phyloP scores from a whole-genome alignment of 2,113 vertebrate genomes.

The Hippocampus barbouri region DNA sequence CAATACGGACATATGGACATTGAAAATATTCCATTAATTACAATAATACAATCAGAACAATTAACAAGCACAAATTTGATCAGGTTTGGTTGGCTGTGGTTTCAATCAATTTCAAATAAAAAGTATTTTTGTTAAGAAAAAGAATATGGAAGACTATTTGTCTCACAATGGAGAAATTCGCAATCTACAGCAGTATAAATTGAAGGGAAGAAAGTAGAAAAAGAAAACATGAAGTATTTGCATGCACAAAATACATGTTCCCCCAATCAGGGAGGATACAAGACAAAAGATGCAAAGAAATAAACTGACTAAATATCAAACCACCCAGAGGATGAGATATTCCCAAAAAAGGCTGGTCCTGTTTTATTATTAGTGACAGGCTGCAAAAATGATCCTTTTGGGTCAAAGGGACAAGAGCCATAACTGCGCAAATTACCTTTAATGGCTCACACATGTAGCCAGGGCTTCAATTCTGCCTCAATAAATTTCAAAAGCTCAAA shows the following conservation, averaged over 20 bases:
- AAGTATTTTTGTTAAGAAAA: background rate
- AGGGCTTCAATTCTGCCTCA: slow-evolving; percentile 47
- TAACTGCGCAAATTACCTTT: slow-evolving; percentile 70
- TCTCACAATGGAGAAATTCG: too few relatives aligned
- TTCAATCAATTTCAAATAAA: slow-evolving; percentile 4
- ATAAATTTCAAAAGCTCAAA: slow-evolving; percentile 60
- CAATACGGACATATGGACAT: slow-evolving; percentile 11
- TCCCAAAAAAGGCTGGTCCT: slow-evolving; percentile 38
- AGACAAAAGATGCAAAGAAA: slow-evolving; percentile 11
- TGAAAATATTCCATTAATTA: slow-evolving; percentile 7
- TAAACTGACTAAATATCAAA: slow-evolving; percentile 50
- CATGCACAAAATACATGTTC: too few relatives aligned
- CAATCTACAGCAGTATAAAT: too few relatives aligned
- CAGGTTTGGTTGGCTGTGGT: background rate
- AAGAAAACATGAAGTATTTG: too few relatives aligned
- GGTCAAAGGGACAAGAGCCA: slow-evolving; percentile 71
- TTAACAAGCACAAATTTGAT: background rate
- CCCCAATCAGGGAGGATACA: slow-evolving; percentile 12
- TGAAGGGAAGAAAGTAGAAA: too few relatives aligned
- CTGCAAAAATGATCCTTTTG: slow-evolving; percentile 65
- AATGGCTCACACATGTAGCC: slow-evolving; percentile 69
- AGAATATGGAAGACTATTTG: too few relatives aligned
- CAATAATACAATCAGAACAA: background rate
- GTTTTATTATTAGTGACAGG: slow-evolving; percentile 71
- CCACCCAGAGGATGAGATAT: slow-evolving; percentile 24